Evolutionary conservation across 2,797 vertebrate species (phyloP), one percentile per base, ranked within the genome.

Genomic region (Myiotriccus ornatus): DNA sequence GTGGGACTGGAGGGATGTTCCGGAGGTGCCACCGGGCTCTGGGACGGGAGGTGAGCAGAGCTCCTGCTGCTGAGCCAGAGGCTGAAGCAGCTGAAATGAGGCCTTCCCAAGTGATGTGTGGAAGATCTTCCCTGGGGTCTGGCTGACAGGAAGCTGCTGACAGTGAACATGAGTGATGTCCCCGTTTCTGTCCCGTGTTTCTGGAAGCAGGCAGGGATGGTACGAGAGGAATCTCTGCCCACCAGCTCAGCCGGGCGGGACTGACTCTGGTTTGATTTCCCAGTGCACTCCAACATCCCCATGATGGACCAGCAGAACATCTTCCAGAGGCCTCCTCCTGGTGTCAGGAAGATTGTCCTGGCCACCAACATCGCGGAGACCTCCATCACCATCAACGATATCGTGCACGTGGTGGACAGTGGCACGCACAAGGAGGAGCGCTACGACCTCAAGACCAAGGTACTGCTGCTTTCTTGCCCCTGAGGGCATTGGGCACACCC

Each of bases 281-380:
- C 69, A 99, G 99, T 99, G 95, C 99, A 99, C 96, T 99, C 99
- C 83, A 99, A 98, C 97, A 98, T 99, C 97, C 98, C 99, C 21
- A 99, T 99, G 96, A 97, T 98, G 89, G 99, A 99, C 95, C 99
- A 99, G 97, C 99, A 99, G 96, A 95, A 93, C 53, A 99, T 99
- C 87, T 99, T 99, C 96, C 98, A 98, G 95, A 98, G 90, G 77
- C 98, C 99, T 25, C 98, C 97, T 0, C 93, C 91, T 0, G 98
- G 98, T 0, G 97, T 98, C 84, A 98, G 99, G 81, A 99, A 99
- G 97, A 99, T 99, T 0, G 99, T 99, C 59, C 97, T 99, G 75
- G 97, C 99, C 75, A 99, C 99, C 71, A 99, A 99, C 96, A 99
- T 99, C 0, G 99, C 99, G 0, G 99, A 99, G 97, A 99, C 99